Evolutionary conservation across 2,797 vertebrate genomes (phyloP).

Genomic region (Sebastiscus tertius): DNA sequence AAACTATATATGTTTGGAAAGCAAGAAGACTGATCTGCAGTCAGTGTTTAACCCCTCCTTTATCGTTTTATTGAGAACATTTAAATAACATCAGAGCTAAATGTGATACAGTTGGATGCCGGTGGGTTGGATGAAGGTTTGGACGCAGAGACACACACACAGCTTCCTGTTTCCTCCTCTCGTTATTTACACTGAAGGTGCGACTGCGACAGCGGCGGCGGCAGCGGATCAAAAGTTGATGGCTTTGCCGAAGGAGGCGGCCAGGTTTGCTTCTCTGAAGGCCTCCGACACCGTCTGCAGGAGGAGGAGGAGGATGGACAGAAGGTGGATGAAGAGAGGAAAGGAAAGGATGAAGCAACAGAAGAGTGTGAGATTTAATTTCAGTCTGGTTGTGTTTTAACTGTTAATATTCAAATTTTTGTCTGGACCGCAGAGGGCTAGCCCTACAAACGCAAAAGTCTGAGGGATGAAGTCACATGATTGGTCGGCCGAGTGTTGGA

Average conservation of each 20-base stretch:
- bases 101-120: slow-evolving; percentile 46
- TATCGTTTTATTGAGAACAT: slow-evolving; percentile 67
- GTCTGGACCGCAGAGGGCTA: too few relatives aligned
- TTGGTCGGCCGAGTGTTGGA: too few relatives aligned
- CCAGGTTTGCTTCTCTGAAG: slow-evolving; percentile 98
- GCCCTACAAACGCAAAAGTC: too few relatives aligned
- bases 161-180: slow-evolving; percentile 22
- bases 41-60: slow-evolving; percentile 33
- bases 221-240: slow-evolving; percentile 92
- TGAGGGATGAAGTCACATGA: too few relatives aligned
- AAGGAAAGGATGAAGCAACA: not conserved
- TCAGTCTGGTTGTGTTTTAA: too few relatives aligned
- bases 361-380: not conserved
- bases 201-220: slow-evolving; percentile 7
- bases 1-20: slow-evolving; percentile 7
- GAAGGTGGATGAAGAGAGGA: not conserved
- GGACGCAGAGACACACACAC: not conserved
- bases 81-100: slow-evolving; percentile 78
- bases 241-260: slow-evolving; percentile 96
- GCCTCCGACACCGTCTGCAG: slow-evolving; percentile 97
- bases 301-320: not conserved
- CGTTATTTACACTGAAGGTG: slow-evolving; percentile 59
- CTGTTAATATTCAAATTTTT: too few relatives aligned
- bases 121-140: not conserved
- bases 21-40: slow-evolving; percentile 45